Base-by-base conservation (phyloP, 1,140 invertebrate genomes). In the Apis florea region DNA sequence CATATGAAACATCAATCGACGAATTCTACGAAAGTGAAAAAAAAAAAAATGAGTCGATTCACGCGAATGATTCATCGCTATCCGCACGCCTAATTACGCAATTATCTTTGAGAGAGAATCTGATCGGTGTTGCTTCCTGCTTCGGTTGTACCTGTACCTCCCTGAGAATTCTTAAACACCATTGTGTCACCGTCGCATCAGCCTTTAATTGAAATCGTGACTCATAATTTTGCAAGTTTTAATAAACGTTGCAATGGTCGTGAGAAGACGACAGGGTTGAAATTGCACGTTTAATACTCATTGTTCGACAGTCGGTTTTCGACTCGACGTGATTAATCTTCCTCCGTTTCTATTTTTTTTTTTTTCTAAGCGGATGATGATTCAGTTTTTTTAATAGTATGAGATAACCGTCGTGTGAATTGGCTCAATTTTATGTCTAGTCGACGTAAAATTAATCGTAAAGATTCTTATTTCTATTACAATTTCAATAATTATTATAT, bases 11-110 rank as follows among this genome's bases (percentile, higher is more conserved):
- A 79, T 81, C 61, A 61, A 85, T 71, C 21, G 31, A 24, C 13
- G 56, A 47, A 26, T 83, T 83, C 70, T 10, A 15, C 21, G 73
- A 81, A 77, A 17, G 51, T 3, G 31, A 80, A 72, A 63, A 88
- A 88, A 84, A 76, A 61, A 86, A 89, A 85, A 70, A 59, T 77
- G 88, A 86, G 79, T 89, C 68, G 78, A 63, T 78, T 80, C 70
- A 31, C 21, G 26, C 19, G 61, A 64, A 81, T 91, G 90, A 91
- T 82, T 91, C 90, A 91, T 80, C 74, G 54, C 68, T 73, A 74
- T 51, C 71, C 24, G 67, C 31, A 79, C 70, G 85, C 68, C 79
- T 87, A 90, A 90, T 89, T 83, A 71, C 19, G 73, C 63, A 88
- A 89, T 90, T 89, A 84, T 83, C 74, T 83, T 76, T 26, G 17